phyloP scores from a whole-genome alignment of 2,113 vertebrate species.

The Sarotherodon lohbergeri region DNA sequence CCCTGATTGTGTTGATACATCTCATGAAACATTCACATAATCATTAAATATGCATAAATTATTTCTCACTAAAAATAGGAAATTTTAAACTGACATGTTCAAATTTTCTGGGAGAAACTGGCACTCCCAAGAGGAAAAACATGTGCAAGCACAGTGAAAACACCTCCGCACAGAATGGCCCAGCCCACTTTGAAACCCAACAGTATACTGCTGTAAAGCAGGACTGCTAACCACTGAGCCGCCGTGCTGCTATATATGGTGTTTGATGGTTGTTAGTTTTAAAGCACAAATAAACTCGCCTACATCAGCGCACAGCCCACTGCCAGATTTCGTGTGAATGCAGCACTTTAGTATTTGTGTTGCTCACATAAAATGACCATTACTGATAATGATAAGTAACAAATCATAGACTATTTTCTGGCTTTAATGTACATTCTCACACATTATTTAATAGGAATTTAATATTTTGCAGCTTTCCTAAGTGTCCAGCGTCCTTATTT shows the following conservation, averaged over 20 bases:
- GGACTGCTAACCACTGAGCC: not conserved
- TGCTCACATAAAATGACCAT: not conserved
- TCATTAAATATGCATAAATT: not conserved
- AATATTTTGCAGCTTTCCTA: not conserved
- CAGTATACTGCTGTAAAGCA: not conserved
- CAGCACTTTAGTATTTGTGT: not conserved
- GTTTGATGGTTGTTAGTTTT: not conserved
- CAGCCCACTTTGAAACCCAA: not conserved
- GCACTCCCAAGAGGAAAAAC: not conserved
- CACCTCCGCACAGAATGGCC: not conserved
- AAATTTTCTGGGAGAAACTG: not conserved
- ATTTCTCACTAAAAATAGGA: not conserved
- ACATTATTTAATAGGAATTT: not conserved
- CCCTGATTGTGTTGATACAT: not conserved
- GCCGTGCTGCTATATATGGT: not conserved
- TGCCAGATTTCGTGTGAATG: not conserved
- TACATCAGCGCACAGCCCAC: accelerated
- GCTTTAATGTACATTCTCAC: not conserved
- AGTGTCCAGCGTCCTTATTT: not conserved
- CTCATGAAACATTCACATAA: not conserved
- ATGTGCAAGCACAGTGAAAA: not conserved
- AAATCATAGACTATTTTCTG: not conserved
- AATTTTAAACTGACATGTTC: not conserved
- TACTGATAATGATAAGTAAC: not conserved
- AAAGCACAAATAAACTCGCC: not conserved